Percentiles rank a stretch among this genome's conserved stretches.
These are phyloP conservation scores for Cephus spinipes DNA, from an alignment of 2,888 invertebrate genomes.

Conservation along the genomic window DNA sequence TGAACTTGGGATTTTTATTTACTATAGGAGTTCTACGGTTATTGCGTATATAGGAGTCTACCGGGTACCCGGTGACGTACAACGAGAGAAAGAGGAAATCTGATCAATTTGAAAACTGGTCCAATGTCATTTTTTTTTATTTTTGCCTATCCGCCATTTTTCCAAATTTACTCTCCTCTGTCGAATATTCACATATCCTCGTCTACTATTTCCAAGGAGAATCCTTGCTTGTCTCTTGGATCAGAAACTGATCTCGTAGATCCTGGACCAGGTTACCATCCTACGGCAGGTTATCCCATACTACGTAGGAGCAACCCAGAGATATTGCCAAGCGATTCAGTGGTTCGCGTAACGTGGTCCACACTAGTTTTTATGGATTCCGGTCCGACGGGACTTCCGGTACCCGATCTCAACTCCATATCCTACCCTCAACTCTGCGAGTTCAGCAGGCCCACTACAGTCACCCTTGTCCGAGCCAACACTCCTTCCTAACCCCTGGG, in stretches of 20 bases:
- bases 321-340: constrained; percentile 17
- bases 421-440: constrained; percentile 15
- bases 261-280: not conserved
- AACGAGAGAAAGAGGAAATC: no score
- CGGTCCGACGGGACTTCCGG: constrained; percentile 58
- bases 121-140: not conserved
- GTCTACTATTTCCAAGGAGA: not conserved
- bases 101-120: not conserved
- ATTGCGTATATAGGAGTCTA: no score
- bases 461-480: constrained; percentile 20
- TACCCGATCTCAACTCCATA: constrained; percentile 56
- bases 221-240: not conserved
- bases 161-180: not conserved
- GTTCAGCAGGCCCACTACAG: not conserved
- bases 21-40: constrained; percentile 13
- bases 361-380: constrained; percentile 62
- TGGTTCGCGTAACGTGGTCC: constrained; percentile 46
- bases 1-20: constrained; percentile 46
- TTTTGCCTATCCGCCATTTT: not conserved
- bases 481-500: constrained; percentile 29
- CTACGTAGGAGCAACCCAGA: not conserved
- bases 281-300: not conserved
- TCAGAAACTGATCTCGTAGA: not conserved
- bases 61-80: no score
- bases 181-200: not conserved